Percentiles rank a stretch among this genome's conserved stretches.
These are phyloP conservation scores for Halichoerus grypus DNA, from an alignment of 2,113 vertebrate species.

Conservation along the genomic window DNA sequence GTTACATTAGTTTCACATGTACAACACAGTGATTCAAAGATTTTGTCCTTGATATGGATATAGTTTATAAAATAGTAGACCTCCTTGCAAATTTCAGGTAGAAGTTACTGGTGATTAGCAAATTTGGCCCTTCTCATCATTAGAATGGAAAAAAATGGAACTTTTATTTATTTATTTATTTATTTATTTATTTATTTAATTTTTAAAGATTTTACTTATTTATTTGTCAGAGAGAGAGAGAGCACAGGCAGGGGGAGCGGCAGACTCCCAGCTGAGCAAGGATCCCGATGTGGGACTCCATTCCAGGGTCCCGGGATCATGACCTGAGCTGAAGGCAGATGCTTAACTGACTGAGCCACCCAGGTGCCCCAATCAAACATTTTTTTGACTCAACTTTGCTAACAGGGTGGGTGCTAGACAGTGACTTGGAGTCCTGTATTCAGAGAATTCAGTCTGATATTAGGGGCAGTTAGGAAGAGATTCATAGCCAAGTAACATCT, in stretches of 20 bases:
- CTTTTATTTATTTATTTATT: not conserved
- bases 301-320: no score
- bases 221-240: no score
- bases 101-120: not conserved
- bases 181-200: no score
- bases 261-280: no score
- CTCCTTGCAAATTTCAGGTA: not conserved
- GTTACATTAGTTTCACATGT: not conserved
- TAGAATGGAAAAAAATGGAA: not conserved
- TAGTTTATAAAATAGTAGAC: constrained; percentile 12
- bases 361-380: no score
- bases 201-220: no score
- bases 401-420: not conserved
- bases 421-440: not conserved
- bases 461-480: not conserved
- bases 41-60: not conserved
- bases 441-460: not conserved
- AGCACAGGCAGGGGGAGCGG: no score
- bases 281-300: no score
- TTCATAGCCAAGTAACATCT: not conserved
- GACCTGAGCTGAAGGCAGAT: no score
- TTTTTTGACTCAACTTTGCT: not conserved
- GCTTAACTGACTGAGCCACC: no score
- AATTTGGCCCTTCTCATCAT: not conserved
- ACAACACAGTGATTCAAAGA: not conserved